Evolutionary conservation across 2,888 invertebrate species (phyloP).

Genomic region (Calameuta filiformis): DNA sequence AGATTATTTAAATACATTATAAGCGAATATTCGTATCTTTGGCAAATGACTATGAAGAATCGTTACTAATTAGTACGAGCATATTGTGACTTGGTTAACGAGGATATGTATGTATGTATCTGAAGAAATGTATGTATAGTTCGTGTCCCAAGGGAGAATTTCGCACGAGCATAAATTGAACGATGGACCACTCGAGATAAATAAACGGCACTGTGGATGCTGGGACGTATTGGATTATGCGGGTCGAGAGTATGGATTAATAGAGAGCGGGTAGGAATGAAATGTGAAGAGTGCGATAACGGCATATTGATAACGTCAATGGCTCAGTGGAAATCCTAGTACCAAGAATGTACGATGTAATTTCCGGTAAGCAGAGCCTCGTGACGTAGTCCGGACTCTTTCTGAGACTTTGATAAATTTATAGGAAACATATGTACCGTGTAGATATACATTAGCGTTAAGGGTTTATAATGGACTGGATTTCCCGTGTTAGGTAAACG

Average conservation of each 20-base stretch:
- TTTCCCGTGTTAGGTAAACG: neutral
- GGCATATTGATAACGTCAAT: neutral
- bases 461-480: neutral
- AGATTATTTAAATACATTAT: neutral
- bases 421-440: neutral
- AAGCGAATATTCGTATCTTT: neutral
- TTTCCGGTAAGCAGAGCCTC: neutral
- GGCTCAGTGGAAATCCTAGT: neutral
- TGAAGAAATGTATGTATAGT: neutral
- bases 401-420: neutral
- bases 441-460: neutral
- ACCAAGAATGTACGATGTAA: neutral
- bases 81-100: neutral
- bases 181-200: constrained; percentile 48
- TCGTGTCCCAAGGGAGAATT: constrained; percentile 19
- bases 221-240: constrained; percentile 30
- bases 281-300: neutral
- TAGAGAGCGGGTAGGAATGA: neutral
- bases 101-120: neutral
- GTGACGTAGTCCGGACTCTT: neutral
- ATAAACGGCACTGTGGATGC: constrained; percentile 30
- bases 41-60: neutral
- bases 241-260: constrained; percentile 24
- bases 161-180: constrained; percentile 39
- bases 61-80: neutral